Percentiles rank a stretch among this genome's conserved stretches.
Evolutionary conservation across 2,888 invertebrate genomes (phyloP).

Genomic region (Eumerus sabulonum): DNA sequence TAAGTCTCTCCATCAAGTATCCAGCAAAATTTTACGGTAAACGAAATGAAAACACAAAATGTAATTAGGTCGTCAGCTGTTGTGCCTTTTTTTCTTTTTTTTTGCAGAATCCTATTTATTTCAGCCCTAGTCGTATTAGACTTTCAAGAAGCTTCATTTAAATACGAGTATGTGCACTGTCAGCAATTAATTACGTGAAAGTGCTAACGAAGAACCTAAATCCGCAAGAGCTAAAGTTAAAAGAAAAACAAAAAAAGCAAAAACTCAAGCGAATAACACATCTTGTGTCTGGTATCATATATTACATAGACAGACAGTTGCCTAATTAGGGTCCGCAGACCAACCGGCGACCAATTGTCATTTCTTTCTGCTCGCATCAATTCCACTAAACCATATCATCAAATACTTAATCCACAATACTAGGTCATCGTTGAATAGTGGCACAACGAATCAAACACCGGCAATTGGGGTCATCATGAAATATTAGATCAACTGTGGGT

Average conservation of each 20-base stretch:
- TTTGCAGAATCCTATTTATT: slow-evolving; percentile 23
- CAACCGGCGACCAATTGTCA: not conserved
- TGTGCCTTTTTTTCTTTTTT: not conserved
- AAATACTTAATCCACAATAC: slow-evolving; percentile 11
- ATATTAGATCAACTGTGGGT: slow-evolving; percentile 7
- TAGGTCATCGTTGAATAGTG: not conserved
- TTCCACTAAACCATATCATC: slow-evolving; percentile 6
- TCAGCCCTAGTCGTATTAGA: slow-evolving; percentile 2
- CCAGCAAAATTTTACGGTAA: no score
- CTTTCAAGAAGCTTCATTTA: slow-evolving; percentile 25
- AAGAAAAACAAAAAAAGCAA: not conserved
- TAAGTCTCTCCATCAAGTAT: no score
- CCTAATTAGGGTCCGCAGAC: slow-evolving; percentile 27
- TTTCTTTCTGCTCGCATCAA: slow-evolving; percentile 26
- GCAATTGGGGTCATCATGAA: slow-evolving; percentile 35
- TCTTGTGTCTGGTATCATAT: slow-evolving; percentile 13
- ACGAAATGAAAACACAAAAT: slow-evolving; percentile 1
- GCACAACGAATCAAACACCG: slow-evolving; percentile 28
- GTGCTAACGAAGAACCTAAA: slow-evolving; percentile 23
- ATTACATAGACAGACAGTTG: slow-evolving; percentile 17
- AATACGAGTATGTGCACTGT: slow-evolving; percentile 30
- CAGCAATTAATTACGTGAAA: slow-evolving; percentile 40
- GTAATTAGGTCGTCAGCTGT: no score
- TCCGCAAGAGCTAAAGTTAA: slow-evolving; percentile 8
- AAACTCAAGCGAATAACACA: not conserved